Base-by-base conservation (phyloP, 2,888 invertebrate species). In the Drosophila eohydei region DNA sequence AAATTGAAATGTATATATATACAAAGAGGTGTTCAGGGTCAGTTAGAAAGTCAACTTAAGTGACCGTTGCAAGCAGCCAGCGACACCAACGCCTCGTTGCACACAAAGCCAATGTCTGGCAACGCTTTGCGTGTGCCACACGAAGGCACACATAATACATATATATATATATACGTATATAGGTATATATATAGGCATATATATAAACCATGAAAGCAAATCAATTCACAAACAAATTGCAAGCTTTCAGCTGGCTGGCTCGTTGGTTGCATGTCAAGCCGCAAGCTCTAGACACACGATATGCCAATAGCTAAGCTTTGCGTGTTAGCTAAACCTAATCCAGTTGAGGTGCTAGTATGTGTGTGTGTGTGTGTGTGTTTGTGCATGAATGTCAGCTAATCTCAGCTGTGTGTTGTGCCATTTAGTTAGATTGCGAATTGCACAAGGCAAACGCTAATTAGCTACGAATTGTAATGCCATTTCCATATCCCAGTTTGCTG, bases 241-340 rank as follows among this genome's bases (percentile, higher is more conserved):
- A 81, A 78, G 52, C 81, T 61, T 54, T 71, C 46, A 34, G 61
- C 55, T 61, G 67, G 56, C 21, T 21, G 21, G 21, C 21, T 21
- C 21, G 54, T 38, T 41, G 63, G 51, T 50, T 28, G 59, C 21
- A 48, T 48, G 40, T 30, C 46, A 41, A 50, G 26, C 48, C 57
- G 52, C 38, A 43, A 41, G 38, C 26, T 80, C 80, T 88, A 70
- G 90, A 73, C 78, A 74, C 70, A 71, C 59, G 57, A 79, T 81
- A 84, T 61, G 64, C 62, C 52, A 44, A 41, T 6, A 74, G 81
- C 88, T 81, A 74, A 80, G 74, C 72, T 71, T 88, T 83, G 91
- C 89, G 89, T 90, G 89, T 81, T 88, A 71, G 88, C 88, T 90
- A 75, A 76, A 80, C 77, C 84, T 90, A 90, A 91, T 91, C 89